Percentiles rank a stretch among this genome's conserved stretches.
These are phyloP conservation scores for Psix sp. DNA, from an alignment of 1,140 invertebrate genomes.

Conservation along the genomic window DNA sequence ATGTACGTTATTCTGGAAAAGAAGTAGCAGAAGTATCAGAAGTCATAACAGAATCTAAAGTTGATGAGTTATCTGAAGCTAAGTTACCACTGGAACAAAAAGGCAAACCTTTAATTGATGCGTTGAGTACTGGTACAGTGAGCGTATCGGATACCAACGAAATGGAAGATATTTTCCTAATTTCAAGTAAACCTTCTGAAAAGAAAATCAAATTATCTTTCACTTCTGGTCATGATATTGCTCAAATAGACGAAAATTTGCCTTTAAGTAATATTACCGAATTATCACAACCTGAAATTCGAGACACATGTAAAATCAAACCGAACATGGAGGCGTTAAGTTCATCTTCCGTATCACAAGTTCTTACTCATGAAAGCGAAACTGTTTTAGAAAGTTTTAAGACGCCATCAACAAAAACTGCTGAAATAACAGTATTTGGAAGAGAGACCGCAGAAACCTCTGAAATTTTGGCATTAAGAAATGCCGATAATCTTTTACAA, in stretches of 20 bases:
- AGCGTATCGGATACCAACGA: conserved; percentile 64
- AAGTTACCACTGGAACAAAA: conserved; percentile 58
- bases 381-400: conserved; percentile 32
- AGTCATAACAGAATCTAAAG: conserved; percentile 53
- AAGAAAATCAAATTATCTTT: conserved; percentile 55
- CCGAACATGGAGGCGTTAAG: conserved; percentile 63
- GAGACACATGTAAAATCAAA: conserved; percentile 61
- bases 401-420: conserved; percentile 40
- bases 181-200: conserved; percentile 29
- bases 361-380: conserved; percentile 62
- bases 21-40: conserved; percentile 64
- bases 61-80: conserved; percentile 39
- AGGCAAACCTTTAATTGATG: conserved; percentile 62
- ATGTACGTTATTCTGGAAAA: conserved; percentile 28
- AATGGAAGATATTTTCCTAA: conserved; percentile 60
- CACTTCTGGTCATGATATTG: conserved; percentile 37
- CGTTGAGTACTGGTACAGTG: conserved; percentile 60
- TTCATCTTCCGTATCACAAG: conserved; percentile 60
- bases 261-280: conserved; percentile 58
- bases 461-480: conserved; percentile 61
- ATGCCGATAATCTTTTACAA: conserved; percentile 27
- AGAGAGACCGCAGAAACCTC: conserved; percentile 61
- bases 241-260: conserved; percentile 66
- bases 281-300: conserved; percentile 37
- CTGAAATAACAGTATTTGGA: conserved; percentile 56